A percentile compares a stretch with the other conserved stretches of the same genome.
Evolutionary conservation across 2,888 invertebrate genomes (phyloP).

Genomic region (Esperia sulphurella): DNA sequence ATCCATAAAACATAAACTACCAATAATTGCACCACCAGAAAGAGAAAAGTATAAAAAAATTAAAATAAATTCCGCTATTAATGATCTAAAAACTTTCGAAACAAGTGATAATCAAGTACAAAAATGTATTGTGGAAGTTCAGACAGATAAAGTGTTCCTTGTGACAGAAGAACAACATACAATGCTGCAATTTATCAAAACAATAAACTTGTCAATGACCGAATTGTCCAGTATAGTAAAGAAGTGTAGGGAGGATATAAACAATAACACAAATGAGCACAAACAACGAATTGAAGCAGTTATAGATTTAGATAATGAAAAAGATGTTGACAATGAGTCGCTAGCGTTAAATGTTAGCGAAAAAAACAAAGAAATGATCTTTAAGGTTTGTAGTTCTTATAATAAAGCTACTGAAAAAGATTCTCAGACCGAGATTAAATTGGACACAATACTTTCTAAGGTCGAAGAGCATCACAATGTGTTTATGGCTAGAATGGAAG

Average conservation of each 20-base stretch:
- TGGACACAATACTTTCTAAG: too few relatives aligned
- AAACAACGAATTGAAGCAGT: too few relatives aligned
- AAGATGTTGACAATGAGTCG: too few relatives aligned
- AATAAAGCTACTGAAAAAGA: too few relatives aligned
- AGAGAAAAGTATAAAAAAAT: background rate
- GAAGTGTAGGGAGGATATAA: background rate
- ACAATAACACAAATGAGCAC: background rate
- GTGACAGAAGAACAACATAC: background rate
- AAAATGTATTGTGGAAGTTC: background rate
- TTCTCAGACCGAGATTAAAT: too few relatives aligned
- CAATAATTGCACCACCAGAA: background rate
- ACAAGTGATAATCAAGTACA: background rate
- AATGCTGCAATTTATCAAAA: background rate
- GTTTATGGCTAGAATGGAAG: too few relatives aligned
- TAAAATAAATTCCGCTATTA: background rate
- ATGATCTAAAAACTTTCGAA: background rate
- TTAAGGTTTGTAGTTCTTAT: too few relatives aligned
- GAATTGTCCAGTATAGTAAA: background rate
- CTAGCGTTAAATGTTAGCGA: too few relatives aligned
- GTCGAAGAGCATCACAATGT: too few relatives aligned
- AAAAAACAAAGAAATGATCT: too few relatives aligned
- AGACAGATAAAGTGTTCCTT: background rate
- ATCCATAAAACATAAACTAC: conserved; percentile 6
- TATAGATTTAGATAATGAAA: too few relatives aligned
- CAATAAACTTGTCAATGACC: background rate